Evolutionary conservation across 2,888 invertebrate genomes (phyloP).

Genomic region (Drosophila algonquin): DNA sequence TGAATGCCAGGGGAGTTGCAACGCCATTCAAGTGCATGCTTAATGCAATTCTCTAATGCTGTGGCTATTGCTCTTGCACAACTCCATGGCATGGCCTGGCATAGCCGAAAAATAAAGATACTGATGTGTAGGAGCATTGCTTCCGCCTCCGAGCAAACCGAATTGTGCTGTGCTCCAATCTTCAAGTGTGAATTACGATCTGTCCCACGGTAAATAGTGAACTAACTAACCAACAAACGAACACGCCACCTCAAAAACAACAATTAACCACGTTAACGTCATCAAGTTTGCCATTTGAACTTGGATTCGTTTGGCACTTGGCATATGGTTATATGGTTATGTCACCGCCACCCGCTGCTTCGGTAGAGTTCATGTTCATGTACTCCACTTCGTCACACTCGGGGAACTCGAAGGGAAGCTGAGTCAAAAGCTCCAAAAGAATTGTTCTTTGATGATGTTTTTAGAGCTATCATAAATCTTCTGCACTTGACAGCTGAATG

Average conservation of each 20-base stretch:
- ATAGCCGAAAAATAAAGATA: slow-evolving; percentile 16
- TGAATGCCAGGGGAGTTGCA: slow-evolving; percentile 41
- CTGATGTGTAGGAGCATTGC: slow-evolving; percentile 35
- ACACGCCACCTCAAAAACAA: slow-evolving; percentile 48
- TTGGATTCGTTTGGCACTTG: slow-evolving; percentile 43
- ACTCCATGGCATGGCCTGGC: slow-evolving; percentile 36
- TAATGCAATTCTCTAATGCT: slow-evolving; percentile 28
- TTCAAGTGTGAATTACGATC: slow-evolving; percentile 50
- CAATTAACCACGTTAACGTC: slow-evolving; percentile 32
- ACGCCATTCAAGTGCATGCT: slow-evolving; percentile 60
- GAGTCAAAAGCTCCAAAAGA: slow-evolving; percentile 56
- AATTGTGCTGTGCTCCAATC: slow-evolving; percentile 44
- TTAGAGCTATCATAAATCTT: slow-evolving; percentile 65
- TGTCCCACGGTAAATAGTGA: slow-evolving; percentile 70
- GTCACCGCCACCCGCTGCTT: slow-evolving; percentile 62
- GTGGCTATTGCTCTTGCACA: slow-evolving; percentile 61
- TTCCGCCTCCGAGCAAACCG: slow-evolving; percentile 56
- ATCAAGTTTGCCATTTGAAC: slow-evolving; percentile 62
- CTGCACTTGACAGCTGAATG: slow-evolving; percentile 58
- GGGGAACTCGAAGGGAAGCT: slow-evolving; percentile 70
- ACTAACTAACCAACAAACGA: slow-evolving; percentile 47
- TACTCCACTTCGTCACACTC: slow-evolving; percentile 72
- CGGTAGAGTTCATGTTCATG: slow-evolving; percentile 64
- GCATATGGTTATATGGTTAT: slow-evolving; percentile 58
- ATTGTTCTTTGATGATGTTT: slow-evolving; percentile 68